Conservation (phyloP, 2,888 invertebrate species). For the Metellina segmentata region DNA sequence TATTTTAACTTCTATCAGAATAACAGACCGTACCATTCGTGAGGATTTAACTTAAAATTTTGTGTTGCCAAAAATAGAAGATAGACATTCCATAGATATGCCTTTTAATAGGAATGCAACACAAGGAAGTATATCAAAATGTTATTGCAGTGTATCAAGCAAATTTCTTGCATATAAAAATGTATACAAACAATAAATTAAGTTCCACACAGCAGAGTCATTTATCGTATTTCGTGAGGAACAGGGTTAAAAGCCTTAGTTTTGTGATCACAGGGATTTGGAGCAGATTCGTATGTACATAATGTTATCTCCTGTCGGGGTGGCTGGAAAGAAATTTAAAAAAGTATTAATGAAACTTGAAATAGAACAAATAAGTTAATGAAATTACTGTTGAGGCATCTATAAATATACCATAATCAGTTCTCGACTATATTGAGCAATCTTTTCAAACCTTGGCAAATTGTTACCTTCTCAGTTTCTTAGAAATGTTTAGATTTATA, state of each 20-base stretch:
- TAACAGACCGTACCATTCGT: too few species aligned
- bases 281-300: conserved; percentile 89
- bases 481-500: not conserved
- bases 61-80: too few species aligned
- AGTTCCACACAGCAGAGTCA: not conserved
- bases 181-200: conserved; percentile 45
- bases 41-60: too few species aligned
- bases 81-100: too few species aligned
- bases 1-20: too few species aligned
- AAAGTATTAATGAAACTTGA: too few species aligned
- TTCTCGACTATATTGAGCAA: not conserved
- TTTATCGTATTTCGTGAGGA: conserved; percentile 76
- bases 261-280: conserved; percentile 93
- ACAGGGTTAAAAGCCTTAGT: conserved; percentile 81
- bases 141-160: not conserved
- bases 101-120: not conserved
- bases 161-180: conserved; percentile 10
- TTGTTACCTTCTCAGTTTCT: not conserved
- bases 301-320: conserved; percentile 61
- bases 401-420: not conserved
- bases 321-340: conserved; percentile 24
- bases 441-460: not conserved
- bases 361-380: too few species aligned
- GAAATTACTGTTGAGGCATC: too few species aligned
- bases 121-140: not conserved